Base-by-base conservation (phyloP, 2,113 vertebrate species). In the Indri indri region DNA sequence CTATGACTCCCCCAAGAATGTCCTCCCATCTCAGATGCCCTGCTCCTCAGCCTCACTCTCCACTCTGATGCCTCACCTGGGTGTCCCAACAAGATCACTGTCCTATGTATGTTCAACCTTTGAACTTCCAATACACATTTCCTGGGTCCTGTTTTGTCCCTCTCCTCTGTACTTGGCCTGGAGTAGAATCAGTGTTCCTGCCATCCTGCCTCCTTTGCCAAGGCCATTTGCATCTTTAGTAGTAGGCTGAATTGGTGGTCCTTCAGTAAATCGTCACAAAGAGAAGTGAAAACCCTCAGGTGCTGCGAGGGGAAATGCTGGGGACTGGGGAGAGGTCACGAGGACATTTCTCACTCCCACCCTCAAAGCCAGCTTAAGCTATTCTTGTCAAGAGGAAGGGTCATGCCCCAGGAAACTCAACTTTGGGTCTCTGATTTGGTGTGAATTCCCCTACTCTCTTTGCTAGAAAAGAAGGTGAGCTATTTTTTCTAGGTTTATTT, bases 221-320 rank as follows among this genome's bases (percentile, higher is more conserved):
- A 83, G 47, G 16, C 37, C 34, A 94, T 93, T 77, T 93, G 76
- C 47, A 73, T 84, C n/a, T 97, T 87, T 23, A 94, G n/a, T 83
- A 94, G 68, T 23, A 91, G 57, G 50, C 8, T 50, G 52, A 74
- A 76, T 34, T 71, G 82, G 52, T 87, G 37, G 25, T 68, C 83
- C 47, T 61, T 94, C 59, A 42, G 52, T 22, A 74, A 45, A 80
- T 25, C 47, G 8, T 70, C 79, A 81, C 42, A 96, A 97, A 84
- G 91, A 89, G 91, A 97, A 97, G 65, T 90, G 94, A 94, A 93
- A 95, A 61, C 52, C n/a, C 81, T 94, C 85, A 93, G 68, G 65
- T 84, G 57, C 65, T 77, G 0, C 37, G 89, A 94, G 74, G 23
- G 91, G 91, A 96, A 96, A 70, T 47, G 23, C 37, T 83, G 40